A percentile compares a stretch with the other conserved stretches of the same genome.
Conservation (phyloP, 2,797 vertebrate species). For the Pelochelys cantorii region DNA sequence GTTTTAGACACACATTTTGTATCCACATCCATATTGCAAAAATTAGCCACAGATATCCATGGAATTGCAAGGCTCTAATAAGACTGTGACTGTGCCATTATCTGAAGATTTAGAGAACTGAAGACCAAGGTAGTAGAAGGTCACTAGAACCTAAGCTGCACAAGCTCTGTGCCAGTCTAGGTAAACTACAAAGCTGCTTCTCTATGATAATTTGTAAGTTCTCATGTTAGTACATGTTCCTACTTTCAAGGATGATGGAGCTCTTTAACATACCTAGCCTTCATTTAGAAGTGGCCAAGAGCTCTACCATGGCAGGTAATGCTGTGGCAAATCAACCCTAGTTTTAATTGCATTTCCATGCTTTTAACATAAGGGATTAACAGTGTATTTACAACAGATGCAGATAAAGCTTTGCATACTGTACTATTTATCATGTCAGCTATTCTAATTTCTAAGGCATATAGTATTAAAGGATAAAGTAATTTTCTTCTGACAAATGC, state of each 20-base stretch:
- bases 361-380: conserved; percentile 34
- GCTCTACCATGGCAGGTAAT: not conserved
- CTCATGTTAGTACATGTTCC: rapidly evolving
- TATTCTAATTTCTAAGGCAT: not conserved
- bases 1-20: too few species aligned
- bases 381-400: conserved; percentile 9
- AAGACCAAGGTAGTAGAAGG: not conserved
- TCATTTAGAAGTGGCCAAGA: not conserved
- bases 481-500: conserved; percentile 29
- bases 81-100: not conserved
- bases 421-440: conserved; percentile 31
- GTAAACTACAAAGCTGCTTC: not conserved
- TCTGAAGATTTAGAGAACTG: not conserved
- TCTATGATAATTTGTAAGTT: not conserved
- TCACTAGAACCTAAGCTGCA: not conserved
- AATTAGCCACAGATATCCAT: too few species aligned
- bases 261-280: not conserved
- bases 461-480: conserved; percentile 3
- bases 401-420: not conserved
- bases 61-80: too few species aligned
- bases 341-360: not conserved
- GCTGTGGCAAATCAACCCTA: not conserved
- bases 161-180: not conserved
- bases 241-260: not conserved
- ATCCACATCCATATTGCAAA: too few species aligned